These are phyloP conservation scores for Lepilemur septentrionalis DNA, from an alignment of 2,797 vertebrate genomes.

Conservation along the genomic window DNA sequence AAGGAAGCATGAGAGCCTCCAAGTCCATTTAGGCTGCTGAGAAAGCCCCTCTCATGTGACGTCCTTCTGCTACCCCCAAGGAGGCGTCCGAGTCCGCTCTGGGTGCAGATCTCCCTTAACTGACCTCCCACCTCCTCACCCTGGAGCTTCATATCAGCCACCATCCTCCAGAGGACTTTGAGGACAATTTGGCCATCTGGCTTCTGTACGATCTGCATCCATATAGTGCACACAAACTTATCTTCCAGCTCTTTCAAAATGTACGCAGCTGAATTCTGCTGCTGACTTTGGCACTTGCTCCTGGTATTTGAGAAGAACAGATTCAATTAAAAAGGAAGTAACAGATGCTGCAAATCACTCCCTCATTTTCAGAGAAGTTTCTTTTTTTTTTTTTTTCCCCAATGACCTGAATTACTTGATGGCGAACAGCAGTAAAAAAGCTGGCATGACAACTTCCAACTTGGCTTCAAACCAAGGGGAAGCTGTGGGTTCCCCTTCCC, in stretches of 20 bases:
- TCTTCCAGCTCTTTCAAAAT: slow-evolving; percentile 21
- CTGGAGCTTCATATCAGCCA: neutral
- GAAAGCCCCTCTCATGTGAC: neutral
- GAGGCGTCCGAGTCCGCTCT: neutral
- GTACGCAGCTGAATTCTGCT: slow-evolving; percentile 55
- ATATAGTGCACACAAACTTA: neutral
- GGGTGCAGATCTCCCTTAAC: neutral
- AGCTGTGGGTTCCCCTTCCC: slow-evolving; percentile 22
- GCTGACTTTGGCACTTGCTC: slow-evolving; percentile 68
- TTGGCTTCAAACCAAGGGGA: slow-evolving; percentile 21
- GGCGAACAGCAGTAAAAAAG: slow-evolving; percentile 54
- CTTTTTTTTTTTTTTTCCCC: neutral
- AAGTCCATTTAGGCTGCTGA: neutral
- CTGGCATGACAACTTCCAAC: slow-evolving; percentile 45
- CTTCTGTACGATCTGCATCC: neutral
- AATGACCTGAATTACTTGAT: slow-evolving; percentile 69
- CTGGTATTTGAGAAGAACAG: slow-evolving; percentile 63
- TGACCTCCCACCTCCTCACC: neutral
- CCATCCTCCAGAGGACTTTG: neutral
- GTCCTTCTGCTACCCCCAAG: neutral
- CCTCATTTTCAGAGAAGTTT: slow-evolving; percentile 59
- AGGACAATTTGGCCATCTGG: neutral
- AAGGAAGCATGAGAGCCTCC: neutral
- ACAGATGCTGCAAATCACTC: slow-evolving; percentile 73
- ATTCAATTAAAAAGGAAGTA: slow-evolving; percentile 69